These are phyloP conservation scores for Anthoscopus minutus DNA, from an alignment of 2,113 vertebrate species.

Conservation along the genomic window DNA sequence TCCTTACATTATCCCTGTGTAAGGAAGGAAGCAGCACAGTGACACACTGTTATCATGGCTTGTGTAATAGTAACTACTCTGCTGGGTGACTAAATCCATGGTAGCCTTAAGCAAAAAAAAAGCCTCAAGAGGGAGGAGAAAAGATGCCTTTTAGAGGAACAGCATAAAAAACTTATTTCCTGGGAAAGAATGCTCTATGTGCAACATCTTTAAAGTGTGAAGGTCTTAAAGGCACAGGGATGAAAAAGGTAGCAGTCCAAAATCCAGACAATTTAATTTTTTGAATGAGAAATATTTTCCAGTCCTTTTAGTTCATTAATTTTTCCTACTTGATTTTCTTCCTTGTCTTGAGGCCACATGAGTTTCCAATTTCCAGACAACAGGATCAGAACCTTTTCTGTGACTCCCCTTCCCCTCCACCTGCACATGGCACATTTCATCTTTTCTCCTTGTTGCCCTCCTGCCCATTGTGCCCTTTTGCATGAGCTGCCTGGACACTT, in stretches of 20 bases:
- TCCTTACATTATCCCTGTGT: background rate
- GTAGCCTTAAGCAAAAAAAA: background rate
- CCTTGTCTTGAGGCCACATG: rapidly evolving
- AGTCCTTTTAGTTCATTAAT: background rate
- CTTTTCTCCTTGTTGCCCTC: background rate
- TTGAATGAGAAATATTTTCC: background rate
- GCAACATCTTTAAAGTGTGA: background rate
- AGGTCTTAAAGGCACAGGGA: background rate
- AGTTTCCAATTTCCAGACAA: background rate
- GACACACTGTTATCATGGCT: background rate
- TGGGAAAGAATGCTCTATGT: background rate
- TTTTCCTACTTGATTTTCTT: background rate
- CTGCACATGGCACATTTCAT: background rate
- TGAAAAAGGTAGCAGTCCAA: background rate
- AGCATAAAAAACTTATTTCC: background rate
- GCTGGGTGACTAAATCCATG: background rate
- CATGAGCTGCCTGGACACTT: background rate
- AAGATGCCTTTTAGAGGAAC: background rate
- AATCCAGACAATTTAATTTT: background rate
- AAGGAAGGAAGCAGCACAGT: background rate
- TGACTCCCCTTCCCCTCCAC: background rate
- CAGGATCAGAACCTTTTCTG: background rate
- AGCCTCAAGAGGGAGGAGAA: background rate
- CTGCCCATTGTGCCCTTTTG: rapidly evolving
- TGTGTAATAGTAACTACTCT: background rate